Percentiles rank a stretch among this genome's conserved stretches.
Conservation (phyloP, 2,113 vertebrate species). For the Felis chaus region DNA sequence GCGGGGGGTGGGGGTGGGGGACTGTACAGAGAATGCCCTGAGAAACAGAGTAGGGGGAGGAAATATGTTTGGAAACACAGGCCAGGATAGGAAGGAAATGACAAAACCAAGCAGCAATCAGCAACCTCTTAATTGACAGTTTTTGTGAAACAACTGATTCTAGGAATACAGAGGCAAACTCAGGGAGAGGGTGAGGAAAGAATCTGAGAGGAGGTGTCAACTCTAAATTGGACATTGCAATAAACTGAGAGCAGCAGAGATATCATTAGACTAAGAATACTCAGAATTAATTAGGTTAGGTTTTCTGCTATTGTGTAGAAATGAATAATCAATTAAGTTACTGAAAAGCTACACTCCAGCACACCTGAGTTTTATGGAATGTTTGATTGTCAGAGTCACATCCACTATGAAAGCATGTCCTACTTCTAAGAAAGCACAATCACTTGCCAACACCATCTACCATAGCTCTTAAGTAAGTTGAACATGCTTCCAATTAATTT, state of each 20-base stretch:
- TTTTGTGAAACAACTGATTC: not conserved
- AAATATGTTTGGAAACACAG: not conserved
- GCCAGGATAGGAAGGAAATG: not conserved
- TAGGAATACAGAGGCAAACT: not conserved
- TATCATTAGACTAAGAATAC: not conserved
- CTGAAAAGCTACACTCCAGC: not conserved
- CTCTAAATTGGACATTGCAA: not conserved
- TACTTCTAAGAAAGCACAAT: not conserved
- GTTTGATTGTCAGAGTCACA: not conserved
- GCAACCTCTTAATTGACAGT: not conserved
- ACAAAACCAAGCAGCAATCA: not conserved
- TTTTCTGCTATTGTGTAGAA: not conserved
- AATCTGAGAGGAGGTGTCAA: not conserved
- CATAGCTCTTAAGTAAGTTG: not conserved
- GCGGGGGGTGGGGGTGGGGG: rapidly evolving
- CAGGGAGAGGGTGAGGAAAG: not conserved
- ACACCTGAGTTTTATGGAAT: not conserved
- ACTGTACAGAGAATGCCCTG: not conserved
- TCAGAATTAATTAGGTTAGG: not conserved
- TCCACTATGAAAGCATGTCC: not conserved
- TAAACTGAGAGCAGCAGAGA: not conserved
- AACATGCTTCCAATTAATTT: conserved; percentile 54
- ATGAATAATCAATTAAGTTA: not conserved
- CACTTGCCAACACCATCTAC: not conserved
- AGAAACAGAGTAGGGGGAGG: not conserved